phyloP scores from a whole-genome alignment of 2,888 invertebrate genomes.

The Leptinotarsa tumamoca region DNA sequence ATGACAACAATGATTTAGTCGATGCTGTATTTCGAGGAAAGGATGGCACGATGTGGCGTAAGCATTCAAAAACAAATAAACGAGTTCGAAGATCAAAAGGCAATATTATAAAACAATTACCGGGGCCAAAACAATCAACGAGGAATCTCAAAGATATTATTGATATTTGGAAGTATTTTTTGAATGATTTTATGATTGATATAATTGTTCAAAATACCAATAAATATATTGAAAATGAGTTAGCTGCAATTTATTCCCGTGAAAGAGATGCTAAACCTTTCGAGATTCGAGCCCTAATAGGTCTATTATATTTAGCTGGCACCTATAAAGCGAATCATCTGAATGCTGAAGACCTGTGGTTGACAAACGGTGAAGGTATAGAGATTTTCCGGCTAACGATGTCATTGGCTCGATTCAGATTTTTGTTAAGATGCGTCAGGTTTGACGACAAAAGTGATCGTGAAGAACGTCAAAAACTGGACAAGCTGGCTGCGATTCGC shows the following conservation, averaged over 20 bases:
- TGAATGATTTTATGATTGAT: background rate
- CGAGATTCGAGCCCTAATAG: conserved; percentile 22
- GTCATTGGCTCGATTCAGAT: conserved; percentile 27
- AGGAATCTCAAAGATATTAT: background rate
- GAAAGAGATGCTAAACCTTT: conserved; percentile 8
- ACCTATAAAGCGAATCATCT: background rate
- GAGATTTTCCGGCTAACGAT: conserved; percentile 23
- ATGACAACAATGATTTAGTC: background rate
- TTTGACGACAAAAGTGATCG: conserved; percentile 28
- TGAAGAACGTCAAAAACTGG: conserved; percentile 22
- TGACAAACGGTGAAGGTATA: conserved; percentile 21
- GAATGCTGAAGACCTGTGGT: conserved; percentile 12
- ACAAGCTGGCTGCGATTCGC: conserved; percentile 35
- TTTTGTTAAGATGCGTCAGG: conserved; percentile 25
- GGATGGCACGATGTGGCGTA: background rate
- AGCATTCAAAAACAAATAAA: background rate
- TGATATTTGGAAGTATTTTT: background rate
- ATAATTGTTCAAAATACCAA: background rate
- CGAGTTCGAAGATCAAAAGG: background rate
- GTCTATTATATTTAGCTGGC: conserved; percentile 22
- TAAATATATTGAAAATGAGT: no score
- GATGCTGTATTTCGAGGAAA: background rate
- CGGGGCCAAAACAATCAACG: background rate
- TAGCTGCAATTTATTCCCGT: background rate
- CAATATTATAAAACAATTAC: background rate